Evolutionary conservation across 2,797 vertebrate genomes (phyloP).

Genomic region (Acanthopagrus latus): DNA sequence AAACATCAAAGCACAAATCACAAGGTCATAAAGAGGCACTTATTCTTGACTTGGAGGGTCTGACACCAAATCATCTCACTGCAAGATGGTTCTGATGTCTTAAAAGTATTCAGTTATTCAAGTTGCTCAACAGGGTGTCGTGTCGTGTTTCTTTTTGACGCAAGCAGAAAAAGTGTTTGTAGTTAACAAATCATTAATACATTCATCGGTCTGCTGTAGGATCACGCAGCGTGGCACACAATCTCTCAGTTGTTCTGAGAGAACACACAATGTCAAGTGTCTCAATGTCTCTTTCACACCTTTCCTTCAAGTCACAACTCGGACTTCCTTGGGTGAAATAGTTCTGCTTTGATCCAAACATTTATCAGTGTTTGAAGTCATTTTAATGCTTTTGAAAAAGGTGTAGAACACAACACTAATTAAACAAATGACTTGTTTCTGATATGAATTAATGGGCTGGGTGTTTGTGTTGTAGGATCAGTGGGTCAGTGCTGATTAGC

Average conservation of each 20-base stretch:
- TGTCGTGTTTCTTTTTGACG: background rate
- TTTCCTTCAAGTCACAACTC: background rate
- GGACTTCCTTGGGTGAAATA: background rate
- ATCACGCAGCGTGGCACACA: background rate
- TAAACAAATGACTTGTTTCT: background rate
- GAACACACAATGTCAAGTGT: background rate
- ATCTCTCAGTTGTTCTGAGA: background rate
- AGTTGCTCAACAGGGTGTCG: background rate
- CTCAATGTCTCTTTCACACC: background rate
- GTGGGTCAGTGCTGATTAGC: background rate
- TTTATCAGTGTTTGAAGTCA: background rate
- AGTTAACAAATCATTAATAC: constrained; percentile 10
- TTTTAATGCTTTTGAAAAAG: constrained; percentile 1
- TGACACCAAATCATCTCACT: background rate
- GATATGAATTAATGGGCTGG: background rate
- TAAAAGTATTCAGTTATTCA: background rate
- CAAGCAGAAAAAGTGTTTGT: background rate
- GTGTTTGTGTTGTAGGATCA: background rate
- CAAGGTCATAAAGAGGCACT: background rate
- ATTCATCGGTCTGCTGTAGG: background rate
- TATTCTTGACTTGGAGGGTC: background rate
- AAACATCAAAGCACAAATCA: constrained; percentile 23
- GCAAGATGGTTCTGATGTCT: constrained; percentile 12
- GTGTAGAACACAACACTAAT: background rate
- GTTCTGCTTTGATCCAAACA: background rate